Conservation (phyloP, 1,140 invertebrate species). For the Drosophila eugracilis region DNA sequence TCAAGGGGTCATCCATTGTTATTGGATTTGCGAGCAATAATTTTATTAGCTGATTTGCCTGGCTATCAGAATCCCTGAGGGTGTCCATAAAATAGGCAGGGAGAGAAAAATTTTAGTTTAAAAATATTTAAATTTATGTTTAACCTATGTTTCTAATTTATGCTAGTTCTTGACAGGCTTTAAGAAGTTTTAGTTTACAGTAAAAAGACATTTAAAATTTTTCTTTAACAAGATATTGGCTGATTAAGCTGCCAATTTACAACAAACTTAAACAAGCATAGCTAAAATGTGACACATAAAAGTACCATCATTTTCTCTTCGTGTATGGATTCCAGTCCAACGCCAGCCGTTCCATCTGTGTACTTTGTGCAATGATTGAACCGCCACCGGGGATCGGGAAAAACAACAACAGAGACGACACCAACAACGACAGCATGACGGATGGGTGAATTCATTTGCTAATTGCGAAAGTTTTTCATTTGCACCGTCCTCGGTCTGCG, state of each 20-base stretch:
- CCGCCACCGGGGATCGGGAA: conserved; percentile 66
- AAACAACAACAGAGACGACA: conserved; percentile 15
- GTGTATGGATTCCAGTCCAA: neutral
- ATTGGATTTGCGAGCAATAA: conserved; percentile 49
- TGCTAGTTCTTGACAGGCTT: no score
- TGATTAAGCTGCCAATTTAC: no score
- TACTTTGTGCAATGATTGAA: conserved; percentile 70
- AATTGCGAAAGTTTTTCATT: conserved; percentile 82
- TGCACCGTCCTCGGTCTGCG: conserved; percentile 33
- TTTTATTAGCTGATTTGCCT: conserved; percentile 51
- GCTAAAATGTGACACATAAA: neutral
- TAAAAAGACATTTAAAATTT: no score
- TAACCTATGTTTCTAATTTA: no score
- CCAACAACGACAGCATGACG: conserved; percentile 71
- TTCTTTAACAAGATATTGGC: no score
- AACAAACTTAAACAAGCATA: no score
- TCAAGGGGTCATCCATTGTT: conserved; percentile 4
- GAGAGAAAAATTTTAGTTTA: no score
- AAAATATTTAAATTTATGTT: no score
- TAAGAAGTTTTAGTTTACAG: no score
- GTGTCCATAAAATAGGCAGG: neutral
- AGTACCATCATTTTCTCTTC: neutral
- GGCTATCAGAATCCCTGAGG: neutral
- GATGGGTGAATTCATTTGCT: conserved; percentile 84
- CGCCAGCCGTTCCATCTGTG: conserved; percentile 8